Evolutionary conservation across 2,888 invertebrate species (phyloP).

Genomic region (Galeopsomyia nigrocyanea): DNA sequence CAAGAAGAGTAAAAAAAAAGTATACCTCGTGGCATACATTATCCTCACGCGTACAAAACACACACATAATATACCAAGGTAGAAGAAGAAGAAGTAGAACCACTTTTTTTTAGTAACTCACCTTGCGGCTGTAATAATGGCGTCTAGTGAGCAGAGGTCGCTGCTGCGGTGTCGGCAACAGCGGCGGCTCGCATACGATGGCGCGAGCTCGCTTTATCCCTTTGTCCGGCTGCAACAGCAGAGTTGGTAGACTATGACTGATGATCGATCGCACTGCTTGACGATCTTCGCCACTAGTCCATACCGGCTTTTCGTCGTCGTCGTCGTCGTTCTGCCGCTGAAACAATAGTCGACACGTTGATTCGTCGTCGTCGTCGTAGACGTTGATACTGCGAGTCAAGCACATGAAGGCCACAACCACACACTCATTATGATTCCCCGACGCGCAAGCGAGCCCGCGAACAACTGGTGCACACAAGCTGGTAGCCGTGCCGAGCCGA

Average conservation of each 20-base stretch:
- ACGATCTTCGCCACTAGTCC: conserved; percentile 43
- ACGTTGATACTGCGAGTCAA: no score
- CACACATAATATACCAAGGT: no score
- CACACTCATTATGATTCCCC: background rate
- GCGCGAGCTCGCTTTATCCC: conserved; percentile 26
- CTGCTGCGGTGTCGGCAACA: conserved; percentile 52
- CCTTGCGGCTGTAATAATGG: conserved; percentile 66
- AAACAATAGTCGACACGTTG: conserved; percentile 13
- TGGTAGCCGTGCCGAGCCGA: conserved; percentile 27
- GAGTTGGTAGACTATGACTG: no score
- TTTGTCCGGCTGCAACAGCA: no score
- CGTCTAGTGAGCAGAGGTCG: conserved; percentile 60
- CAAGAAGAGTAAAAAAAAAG: no score
- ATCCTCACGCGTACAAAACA: no score
- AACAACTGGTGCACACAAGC: conserved; percentile 47
- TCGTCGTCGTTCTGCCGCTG: conserved; percentile 35
- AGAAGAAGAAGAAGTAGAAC: no score
- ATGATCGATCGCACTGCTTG: conserved; percentile 37
- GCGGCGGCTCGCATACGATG: conserved; percentile 33
- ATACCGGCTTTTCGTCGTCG: conserved; percentile 37
- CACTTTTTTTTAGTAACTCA: conserved; percentile 53
- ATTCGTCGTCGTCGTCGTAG: background rate
- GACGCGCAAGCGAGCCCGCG: conserved; percentile 27
- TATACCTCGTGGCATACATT: no score
- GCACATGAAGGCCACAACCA: no score